phyloP scores from a whole-genome alignment of 2,888 invertebrate genomes.

The Andrena trimmerana region DNA sequence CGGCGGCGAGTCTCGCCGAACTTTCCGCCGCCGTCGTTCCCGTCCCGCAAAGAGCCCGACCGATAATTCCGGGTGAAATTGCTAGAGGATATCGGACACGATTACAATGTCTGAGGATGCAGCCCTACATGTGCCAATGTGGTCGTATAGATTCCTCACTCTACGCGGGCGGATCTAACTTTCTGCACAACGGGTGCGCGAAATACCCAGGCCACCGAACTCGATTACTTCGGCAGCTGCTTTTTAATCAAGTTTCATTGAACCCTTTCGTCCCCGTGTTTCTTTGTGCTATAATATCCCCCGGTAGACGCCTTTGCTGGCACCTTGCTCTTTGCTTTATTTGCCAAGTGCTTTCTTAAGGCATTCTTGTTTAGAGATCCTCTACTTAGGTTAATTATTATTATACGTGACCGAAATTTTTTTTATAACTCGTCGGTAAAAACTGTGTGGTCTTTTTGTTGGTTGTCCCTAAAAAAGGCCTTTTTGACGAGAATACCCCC shows the following conservation, averaged over 20 bases:
- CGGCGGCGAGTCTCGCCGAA: neutral
- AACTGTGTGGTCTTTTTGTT: too few relatives aligned
- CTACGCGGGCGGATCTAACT: slow-evolving; percentile 12
- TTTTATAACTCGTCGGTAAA: too few relatives aligned
- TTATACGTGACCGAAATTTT: neutral
- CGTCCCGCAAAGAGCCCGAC: neutral
- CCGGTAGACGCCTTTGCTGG: too few relatives aligned
- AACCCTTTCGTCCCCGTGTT: neutral
- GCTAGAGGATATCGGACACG: slow-evolving; percentile 69
- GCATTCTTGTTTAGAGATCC: too few relatives aligned
- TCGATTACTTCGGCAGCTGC: neutral
- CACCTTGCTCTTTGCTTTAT: neutral
- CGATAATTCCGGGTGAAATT: neutral
- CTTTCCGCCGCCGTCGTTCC: neutral
- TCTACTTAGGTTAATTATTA: too few relatives aligned
- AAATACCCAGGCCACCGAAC: neutral
- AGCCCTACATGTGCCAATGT: slow-evolving; percentile 72
- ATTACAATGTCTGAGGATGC: slow-evolving; percentile 71
- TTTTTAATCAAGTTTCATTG: slow-evolving; percentile 3
- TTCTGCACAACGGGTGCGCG: slow-evolving; percentile 31
- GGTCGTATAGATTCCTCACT: slow-evolving; percentile 49
- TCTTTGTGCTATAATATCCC: neutral
- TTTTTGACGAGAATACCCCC: too few relatives aligned
- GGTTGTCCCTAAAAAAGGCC: too few relatives aligned
- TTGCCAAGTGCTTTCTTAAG: neutral